Conservation (phyloP, 2,113 vertebrate species). For the Romanogobio albipinnatus region DNA sequence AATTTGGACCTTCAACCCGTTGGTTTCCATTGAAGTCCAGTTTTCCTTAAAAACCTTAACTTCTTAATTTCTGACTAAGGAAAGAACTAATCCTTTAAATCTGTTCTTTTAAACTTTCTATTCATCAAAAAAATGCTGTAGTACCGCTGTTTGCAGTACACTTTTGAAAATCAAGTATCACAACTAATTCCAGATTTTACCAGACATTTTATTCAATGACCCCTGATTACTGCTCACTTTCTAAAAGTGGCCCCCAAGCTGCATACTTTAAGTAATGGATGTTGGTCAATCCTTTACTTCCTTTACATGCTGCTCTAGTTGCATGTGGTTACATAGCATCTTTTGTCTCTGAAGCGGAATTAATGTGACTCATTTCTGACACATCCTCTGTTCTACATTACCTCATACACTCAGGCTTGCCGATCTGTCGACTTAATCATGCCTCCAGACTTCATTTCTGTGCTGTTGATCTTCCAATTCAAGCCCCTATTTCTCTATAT, state of each 20-base stretch:
- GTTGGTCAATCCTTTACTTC: background rate
- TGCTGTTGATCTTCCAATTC: background rate
- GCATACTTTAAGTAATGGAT: background rate
- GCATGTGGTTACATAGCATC: background rate
- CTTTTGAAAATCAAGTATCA: background rate
- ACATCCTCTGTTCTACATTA: constrained; percentile 31
- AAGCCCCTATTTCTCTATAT: background rate
- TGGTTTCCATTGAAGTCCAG: no score
- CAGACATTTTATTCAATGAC: background rate
- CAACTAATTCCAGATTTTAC: background rate
- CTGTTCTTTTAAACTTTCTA: no score
- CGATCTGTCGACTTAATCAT: constrained; percentile 17
- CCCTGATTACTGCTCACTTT: background rate
- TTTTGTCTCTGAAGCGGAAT: constrained; percentile 17
- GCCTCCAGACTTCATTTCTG: background rate
- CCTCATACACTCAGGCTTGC: constrained; percentile 14
- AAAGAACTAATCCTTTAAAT: no score
- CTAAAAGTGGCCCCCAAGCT: background rate
- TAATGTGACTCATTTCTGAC: constrained; percentile 39
- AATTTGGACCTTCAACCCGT: no score
- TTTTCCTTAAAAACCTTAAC: no score
- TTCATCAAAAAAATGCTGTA: no score
- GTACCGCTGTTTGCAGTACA: background rate
- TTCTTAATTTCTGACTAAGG: no score
- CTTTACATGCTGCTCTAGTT: constrained; percentile 1